Evolutionary conservation across 2,113 vertebrate genomes (phyloP).

Genomic region (Dicerorhinus sumatrensis): DNA sequence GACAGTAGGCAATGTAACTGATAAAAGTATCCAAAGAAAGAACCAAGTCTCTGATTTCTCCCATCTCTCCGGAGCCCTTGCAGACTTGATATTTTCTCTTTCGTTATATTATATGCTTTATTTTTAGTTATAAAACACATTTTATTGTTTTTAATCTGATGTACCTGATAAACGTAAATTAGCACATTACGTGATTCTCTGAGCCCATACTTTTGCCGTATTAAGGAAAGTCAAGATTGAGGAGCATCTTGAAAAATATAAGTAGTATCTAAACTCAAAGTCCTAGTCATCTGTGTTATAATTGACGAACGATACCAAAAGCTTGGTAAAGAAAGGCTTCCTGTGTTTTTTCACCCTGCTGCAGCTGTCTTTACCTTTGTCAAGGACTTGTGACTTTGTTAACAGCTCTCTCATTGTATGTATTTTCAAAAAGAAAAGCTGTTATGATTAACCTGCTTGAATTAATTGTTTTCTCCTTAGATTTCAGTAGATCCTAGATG

Average conservation of each 20-base stretch:
- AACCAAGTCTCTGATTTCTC: not conserved
- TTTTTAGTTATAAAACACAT: constrained; percentile 23
- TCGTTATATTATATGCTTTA: not conserved
- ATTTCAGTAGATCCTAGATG: not conserved
- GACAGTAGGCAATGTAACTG: not conserved
- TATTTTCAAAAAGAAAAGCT: constrained; percentile 6
- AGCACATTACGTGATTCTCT: not conserved
- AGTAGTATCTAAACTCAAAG: not conserved
- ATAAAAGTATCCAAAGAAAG: constrained; percentile 54
- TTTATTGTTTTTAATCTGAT: constrained; percentile 48
- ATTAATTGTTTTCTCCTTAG: not conserved
- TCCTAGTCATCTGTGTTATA: not conserved
- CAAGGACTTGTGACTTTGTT: not conserved
- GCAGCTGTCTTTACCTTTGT: not conserved
- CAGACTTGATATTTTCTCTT: not conserved
- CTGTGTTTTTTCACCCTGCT: not conserved
- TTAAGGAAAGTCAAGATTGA: constrained; percentile 12
- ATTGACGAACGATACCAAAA: not conserved
- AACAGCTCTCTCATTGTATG: not conserved
- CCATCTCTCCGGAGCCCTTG: not conserved
- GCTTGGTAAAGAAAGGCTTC: not conserved
- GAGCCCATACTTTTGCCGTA: not conserved
- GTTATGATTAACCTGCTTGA: not conserved
- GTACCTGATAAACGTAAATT: not conserved
- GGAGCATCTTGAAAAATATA: not conserved